Evolutionary conservation across 2,113 vertebrate genomes (phyloP), one percentile per base, ranked within the genome.

Genomic region (Sceloporus undulatus): DNA sequence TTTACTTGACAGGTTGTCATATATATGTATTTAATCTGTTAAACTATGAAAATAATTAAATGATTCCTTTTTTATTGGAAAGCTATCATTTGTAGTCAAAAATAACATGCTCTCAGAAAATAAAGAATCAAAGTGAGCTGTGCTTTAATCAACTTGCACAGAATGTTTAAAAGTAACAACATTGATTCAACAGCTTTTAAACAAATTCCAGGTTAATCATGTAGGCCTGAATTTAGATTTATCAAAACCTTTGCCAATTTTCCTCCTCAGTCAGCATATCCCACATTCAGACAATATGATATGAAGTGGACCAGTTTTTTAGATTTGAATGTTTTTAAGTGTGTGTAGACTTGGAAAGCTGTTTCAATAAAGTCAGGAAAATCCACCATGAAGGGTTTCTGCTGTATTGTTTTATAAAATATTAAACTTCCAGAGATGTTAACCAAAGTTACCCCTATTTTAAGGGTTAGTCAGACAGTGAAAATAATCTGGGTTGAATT

Each of bases 1-100:
- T 85, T 80, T 84, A 73, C 52, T 87, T 84, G 11, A 87, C 7
- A 89, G 77, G 48, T 88, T 78, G 59, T 56, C 81, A 88, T 89
- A 2, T 83, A 48, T 5, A 84, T 40, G 40, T 62, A 82, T 88
- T 88, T 89, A 86, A 10, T 87, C 87, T 27, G 9, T 48, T 73
- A 54, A 54, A 71, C n/a, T 56, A 48, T 79, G 21, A 79, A 79
- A 79, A 79, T 27, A 79, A 54, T 68, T 79, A 68, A 79, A 79
- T 71, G 65, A 27, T 86, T 85, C 73, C n/a, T 82, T 19, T 75
- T 76, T 70, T 48, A 48, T 21, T 54, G 29, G n/a, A 79, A 79
- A 78, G 19, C 34, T 23, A 82, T 27, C 19, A 86, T 48, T 23
- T 48, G 34, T 48, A 27, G n/a, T 77, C 18, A 66, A 66, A 85